Conservation (phyloP, 2,797 vertebrate genomes). For the Pelobates cultripes region DNA sequence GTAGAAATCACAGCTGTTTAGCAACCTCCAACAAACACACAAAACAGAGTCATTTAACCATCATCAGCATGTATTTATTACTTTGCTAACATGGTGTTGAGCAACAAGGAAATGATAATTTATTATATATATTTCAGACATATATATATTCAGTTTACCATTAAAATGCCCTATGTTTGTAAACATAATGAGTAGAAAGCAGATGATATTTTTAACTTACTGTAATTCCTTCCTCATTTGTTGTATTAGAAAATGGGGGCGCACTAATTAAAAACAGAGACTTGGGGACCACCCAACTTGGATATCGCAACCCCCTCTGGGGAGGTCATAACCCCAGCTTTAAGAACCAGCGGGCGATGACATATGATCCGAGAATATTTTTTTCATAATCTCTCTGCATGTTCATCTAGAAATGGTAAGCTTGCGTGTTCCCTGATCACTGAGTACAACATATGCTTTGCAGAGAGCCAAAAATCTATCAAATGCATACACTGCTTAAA, state of each 20-base stretch:
- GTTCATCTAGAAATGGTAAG: conserved; percentile 47
- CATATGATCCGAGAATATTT: conserved; percentile 56
- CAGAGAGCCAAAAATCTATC: conserved; percentile 37
- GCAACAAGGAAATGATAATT: conserved; percentile 31
- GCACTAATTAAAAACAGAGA: conserved; percentile 56
- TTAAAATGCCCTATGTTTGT: conserved; percentile 21
- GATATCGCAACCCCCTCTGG: conserved; percentile 57
- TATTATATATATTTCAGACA: neutral
- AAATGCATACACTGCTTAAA: conserved; percentile 5
- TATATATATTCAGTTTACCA: neutral
- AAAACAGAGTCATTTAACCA: neutral
- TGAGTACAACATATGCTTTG: conserved; percentile 30
- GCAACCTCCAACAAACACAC: neutral
- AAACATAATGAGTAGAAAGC: conserved; percentile 37
- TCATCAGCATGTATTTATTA: neutral
- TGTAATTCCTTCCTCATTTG: conserved; percentile 35
- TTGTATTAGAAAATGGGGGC: conserved; percentile 45
- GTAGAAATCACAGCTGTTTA: neutral
- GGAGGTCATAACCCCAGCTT: conserved; percentile 56
- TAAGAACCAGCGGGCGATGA: conserved; percentile 56
- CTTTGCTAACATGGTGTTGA: conserved; percentile 10
- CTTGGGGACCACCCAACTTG: conserved; percentile 56
- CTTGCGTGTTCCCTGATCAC: conserved; percentile 35
- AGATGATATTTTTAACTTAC: conserved; percentile 39
- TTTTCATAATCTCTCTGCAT: conserved; percentile 53